These are phyloP conservation scores for Crocuta crocuta DNA, from an alignment of 2,113 vertebrate species.

Conservation along the genomic window DNA sequence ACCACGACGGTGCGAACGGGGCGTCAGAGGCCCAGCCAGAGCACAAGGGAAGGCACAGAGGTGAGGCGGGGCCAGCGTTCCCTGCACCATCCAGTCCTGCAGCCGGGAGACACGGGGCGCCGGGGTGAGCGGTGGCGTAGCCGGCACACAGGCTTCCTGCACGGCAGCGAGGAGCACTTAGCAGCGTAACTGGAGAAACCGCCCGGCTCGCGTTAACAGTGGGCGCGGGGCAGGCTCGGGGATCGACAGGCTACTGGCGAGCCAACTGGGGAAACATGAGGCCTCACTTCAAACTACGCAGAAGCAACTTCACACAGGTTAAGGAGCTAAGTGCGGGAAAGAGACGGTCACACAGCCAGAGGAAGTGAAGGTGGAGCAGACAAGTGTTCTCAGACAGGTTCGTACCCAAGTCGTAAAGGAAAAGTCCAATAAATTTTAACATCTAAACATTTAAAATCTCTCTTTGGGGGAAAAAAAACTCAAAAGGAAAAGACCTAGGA, in stretches of 20 bases:
- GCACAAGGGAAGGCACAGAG: accelerated
- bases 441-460: neutral
- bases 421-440: neutral
- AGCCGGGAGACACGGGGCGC: neutral
- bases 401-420: neutral
- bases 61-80: neutral
- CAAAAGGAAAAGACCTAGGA: too few relatives aligned
- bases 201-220: accelerated
- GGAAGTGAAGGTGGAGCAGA: neutral
- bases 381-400: neutral
- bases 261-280: neutral
- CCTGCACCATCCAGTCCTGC: neutral
- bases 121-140: neutral
- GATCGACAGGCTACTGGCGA: neutral
- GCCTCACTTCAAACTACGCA: neutral
- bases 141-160: neutral
- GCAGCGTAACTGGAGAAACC: neutral
- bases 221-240: neutral
- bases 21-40: accelerated
- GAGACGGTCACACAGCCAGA: neutral
- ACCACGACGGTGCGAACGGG: accelerated
- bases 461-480: neutral
- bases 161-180: neutral
- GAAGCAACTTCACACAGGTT: neutral
- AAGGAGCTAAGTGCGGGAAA: neutral